Evolutionary conservation across 1,140 invertebrate genomes (phyloP).

Genomic region (Paraescarpia echinospica): DNA sequence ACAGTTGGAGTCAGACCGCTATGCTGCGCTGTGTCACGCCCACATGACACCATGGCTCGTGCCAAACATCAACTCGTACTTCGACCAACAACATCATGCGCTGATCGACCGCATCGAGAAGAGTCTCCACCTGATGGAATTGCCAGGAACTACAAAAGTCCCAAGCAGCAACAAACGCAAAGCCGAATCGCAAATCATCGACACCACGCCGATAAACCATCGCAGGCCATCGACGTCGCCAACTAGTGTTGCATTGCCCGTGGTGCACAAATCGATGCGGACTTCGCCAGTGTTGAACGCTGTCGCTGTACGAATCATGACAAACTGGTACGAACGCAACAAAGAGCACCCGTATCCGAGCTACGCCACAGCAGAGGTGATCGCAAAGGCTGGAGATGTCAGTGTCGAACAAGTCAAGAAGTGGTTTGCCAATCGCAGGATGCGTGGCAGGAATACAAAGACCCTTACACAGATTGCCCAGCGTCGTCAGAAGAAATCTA

Average conservation of each 20-base stretch:
- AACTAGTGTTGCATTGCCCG: not conserved
- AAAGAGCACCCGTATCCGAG: constrained; percentile 14
- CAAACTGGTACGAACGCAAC: constrained; percentile 21
- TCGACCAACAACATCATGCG: constrained; percentile 7
- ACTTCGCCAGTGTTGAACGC: not conserved
- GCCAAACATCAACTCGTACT: not conserved
- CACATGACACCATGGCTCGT: not conserved
- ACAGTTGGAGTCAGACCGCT: not conserved
- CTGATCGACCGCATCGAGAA: constrained; percentile 13
- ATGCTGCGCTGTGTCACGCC: not conserved
- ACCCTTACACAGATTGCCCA: constrained; percentile 8
- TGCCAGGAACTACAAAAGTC: not conserved
- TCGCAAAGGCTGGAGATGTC: not conserved
- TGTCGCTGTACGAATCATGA: constrained; percentile 13
- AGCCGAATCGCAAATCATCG: not conserved
- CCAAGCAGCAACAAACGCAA: constrained; percentile 6
- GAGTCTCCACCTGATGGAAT: constrained; percentile 4
- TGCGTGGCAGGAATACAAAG: not conserved
- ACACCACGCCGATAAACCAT: not conserved
- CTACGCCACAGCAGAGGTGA: not conserved
- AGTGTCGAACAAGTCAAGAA: constrained; percentile 21
- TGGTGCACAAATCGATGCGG: not conserved
- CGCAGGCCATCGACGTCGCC: not conserved
- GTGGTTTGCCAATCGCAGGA: constrained; percentile 20
- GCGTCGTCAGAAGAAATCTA: constrained; percentile 2